Evolutionary conservation across 2,113 vertebrate species (phyloP).

Genomic region (Merops nubicus): DNA sequence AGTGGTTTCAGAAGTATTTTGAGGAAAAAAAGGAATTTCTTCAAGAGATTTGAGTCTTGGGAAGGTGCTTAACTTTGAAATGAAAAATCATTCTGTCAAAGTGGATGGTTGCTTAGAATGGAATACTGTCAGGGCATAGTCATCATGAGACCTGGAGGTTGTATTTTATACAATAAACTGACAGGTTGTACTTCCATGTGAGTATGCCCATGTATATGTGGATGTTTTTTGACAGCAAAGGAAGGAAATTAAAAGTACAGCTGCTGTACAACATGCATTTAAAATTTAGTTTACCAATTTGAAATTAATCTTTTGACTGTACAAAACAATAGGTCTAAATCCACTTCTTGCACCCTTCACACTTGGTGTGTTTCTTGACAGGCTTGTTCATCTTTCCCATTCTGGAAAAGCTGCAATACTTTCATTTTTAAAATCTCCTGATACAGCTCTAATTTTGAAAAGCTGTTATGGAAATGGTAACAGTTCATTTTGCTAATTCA

Average conservation of each 20-base stretch:
- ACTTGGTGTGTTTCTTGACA: neutral
- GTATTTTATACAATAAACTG: conserved; percentile 38
- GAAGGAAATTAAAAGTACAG: neutral
- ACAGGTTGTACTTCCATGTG: neutral
- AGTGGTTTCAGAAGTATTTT: conserved; percentile 95
- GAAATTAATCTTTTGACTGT: neutral
- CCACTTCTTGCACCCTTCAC: neutral
- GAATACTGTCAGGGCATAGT: neutral
- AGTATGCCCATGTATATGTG: neutral
- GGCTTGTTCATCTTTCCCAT: neutral
- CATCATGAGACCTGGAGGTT: neutral
- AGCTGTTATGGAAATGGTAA: neutral
- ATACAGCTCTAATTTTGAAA: neutral
- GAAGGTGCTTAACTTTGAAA: neutral
- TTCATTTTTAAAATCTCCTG: neutral
- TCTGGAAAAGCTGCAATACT: neutral
- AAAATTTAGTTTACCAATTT: neutral
- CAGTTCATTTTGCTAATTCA: neutral
- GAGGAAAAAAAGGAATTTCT: conserved; percentile 87
- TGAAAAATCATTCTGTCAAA: neutral
- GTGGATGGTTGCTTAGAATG: neutral
- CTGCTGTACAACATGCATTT: neutral
- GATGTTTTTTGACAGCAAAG: neutral
- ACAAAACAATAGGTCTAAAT: neutral
- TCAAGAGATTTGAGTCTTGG: conserved; percentile 73